Percentiles rank a stretch among this genome's conserved stretches.
phyloP scores from a whole-genome alignment of 2,888 invertebrate species.

The Sipha maydis region DNA sequence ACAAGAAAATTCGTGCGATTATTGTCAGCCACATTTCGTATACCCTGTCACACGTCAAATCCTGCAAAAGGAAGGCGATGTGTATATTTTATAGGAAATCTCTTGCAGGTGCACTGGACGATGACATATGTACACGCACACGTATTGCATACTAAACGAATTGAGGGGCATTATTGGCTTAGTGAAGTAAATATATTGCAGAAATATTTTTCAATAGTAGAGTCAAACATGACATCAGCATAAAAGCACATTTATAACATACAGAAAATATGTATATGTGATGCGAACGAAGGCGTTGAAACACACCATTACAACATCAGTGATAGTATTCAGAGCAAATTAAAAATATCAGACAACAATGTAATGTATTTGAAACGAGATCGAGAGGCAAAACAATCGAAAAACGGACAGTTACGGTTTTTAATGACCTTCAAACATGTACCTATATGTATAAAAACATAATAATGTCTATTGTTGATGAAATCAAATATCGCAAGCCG shows the following conservation, averaged over 20 bases:
- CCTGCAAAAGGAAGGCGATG: background rate
- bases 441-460: too few species aligned
- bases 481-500: too few species aligned
- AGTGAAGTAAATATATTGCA: background rate
- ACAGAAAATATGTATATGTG: background rate
- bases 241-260: background rate
- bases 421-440: background rate
- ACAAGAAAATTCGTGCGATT: background rate
- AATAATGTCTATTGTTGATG: too few species aligned
- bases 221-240: background rate
- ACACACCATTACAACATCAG: background rate
- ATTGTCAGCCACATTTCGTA: background rate
- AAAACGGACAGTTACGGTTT: background rate
- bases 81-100: background rate
- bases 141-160: background rate
- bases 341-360: background rate
- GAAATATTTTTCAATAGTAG: background rate
- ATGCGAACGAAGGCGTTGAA: background rate
- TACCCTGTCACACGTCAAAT: background rate
- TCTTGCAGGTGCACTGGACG: background rate
- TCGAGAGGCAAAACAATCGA: background rate
- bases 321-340: background rate
- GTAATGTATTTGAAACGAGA: background rate
- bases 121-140: background rate
- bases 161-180: background rate